phyloP scores from a whole-genome alignment of 1,140 invertebrate genomes.

The Bradynema listronoti region DNA sequence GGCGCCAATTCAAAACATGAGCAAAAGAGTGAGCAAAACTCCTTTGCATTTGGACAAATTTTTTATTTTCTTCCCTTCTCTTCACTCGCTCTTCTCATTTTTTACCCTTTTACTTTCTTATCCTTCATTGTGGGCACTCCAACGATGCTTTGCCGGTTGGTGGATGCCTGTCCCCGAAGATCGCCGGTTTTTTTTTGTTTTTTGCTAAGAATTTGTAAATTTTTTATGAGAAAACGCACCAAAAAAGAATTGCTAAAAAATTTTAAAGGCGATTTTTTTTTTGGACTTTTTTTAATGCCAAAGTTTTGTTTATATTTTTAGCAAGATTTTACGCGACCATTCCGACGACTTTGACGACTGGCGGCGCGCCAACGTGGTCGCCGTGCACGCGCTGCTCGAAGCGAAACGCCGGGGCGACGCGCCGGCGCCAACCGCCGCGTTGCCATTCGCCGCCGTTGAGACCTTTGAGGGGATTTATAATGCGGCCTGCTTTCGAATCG shows the following conservation, averaged over 20 bases:
- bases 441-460: slow-evolving; percentile 14
- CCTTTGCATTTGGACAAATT: too few species aligned
- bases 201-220: too few species aligned
- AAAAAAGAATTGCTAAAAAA: not conserved
- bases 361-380: slow-evolving; percentile 43
- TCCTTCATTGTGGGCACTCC: too few species aligned
- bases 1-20: too few species aligned
- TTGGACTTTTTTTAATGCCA: not conserved
- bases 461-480: slow-evolving; percentile 41
- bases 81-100: too few species aligned
- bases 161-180: too few species aligned
- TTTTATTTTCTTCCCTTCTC: too few species aligned
- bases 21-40: too few species aligned
- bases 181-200: too few species aligned
- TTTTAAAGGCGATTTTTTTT: too few species aligned
- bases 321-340: slow-evolving; percentile 29
- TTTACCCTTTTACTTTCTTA: too few species aligned
- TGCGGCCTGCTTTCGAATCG: slow-evolving; percentile 31
- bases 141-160: too few species aligned
- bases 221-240: not conserved
- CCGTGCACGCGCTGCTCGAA: slow-evolving; percentile 28
- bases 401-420: slow-evolving; percentile 12
- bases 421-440: slow-evolving; percentile 11
- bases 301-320: slow-evolving; percentile 17
- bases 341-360: slow-evolving; percentile 41